Evolutionary conservation across 2,797 vertebrate genomes (phyloP), one percentile per base, ranked within the genome.

Genomic region (Scarus forsteni): DNA sequence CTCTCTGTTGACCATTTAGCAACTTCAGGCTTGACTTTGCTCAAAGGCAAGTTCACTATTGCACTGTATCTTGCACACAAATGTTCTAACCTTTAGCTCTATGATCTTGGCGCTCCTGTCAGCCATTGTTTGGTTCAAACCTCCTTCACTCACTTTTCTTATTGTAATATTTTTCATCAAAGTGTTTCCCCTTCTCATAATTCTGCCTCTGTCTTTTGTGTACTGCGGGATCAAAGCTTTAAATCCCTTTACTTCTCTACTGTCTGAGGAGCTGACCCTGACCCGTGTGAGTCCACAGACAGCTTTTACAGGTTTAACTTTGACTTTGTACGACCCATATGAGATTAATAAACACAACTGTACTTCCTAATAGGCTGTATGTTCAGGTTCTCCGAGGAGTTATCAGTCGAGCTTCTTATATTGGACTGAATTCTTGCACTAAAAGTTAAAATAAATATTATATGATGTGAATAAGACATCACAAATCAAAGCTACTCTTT

Each of bases 161-260:
- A 46, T 51, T 70, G 35, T 76, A 65, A 54, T 71, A 57, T 70
- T 70, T 70, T 77, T 68, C 39, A 74, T 71, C 56, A 69, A 62
- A 66, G 59, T 59, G 16, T 67, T 46, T 64, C 51, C 6, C 36
- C 11, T 16, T 11, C 44, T 54, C 45, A 39, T 42, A 60, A 63
- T 77, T 69, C 62, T 48, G 36, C n/a, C 43, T 8, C 39, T 67
- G 71, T 66, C 60, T 72, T 75, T 66, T 70, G 42, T 73, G 60
- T 82, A 72, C 60, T 49, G 52, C 42, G 11, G 70, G 66, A 81
- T 87, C 59, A 77, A 75, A 85, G 61, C 35, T 51, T 51, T 14
- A 40, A 54, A 70, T 43, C 52, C 43, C 50, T 2, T 54, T 35
- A 42, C 48, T 35, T 44, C 44, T 60, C 43, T 6, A 19, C 43